Conservation (phyloP, 2,113 vertebrate genomes). For the Xiphorhynchus elegans region DNA sequence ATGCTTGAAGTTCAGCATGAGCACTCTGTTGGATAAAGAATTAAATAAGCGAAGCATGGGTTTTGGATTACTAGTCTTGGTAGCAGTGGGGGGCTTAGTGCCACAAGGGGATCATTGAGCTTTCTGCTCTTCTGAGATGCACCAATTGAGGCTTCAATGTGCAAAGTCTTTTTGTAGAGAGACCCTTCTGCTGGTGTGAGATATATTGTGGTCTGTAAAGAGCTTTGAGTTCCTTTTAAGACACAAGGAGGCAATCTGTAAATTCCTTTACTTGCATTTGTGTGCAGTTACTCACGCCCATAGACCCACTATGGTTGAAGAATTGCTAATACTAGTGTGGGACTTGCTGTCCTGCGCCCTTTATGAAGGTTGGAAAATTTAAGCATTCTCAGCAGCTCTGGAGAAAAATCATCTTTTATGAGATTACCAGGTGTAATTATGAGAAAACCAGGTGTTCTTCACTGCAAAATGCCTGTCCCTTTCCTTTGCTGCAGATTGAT, state of each 20-base stretch:
- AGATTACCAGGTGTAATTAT: background rate
- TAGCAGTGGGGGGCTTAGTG: background rate
- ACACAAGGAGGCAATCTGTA: background rate
- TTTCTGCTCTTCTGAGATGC: background rate
- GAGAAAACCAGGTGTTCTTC: background rate
- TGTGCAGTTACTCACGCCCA: accelerated
- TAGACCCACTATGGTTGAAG: background rate
- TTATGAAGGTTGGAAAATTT: background rate
- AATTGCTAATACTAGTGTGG: background rate
- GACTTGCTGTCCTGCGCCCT: background rate
- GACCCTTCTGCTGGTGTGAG: background rate
- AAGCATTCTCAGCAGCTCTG: background rate
- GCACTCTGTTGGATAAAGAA: background rate
- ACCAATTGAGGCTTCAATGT: background rate
- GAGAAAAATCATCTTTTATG: background rate
- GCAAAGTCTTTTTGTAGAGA: background rate
- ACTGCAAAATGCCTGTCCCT: background rate
- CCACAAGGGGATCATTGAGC: background rate
- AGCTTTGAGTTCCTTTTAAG: background rate
- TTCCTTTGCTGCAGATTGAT: background rate
- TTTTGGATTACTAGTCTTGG: background rate
- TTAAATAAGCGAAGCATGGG: background rate
- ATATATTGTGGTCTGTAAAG: background rate
- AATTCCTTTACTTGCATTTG: background rate
- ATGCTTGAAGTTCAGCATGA: background rate